phyloP scores from a whole-genome alignment of 1,140 invertebrate species.

The Drosophila asahinai region DNA sequence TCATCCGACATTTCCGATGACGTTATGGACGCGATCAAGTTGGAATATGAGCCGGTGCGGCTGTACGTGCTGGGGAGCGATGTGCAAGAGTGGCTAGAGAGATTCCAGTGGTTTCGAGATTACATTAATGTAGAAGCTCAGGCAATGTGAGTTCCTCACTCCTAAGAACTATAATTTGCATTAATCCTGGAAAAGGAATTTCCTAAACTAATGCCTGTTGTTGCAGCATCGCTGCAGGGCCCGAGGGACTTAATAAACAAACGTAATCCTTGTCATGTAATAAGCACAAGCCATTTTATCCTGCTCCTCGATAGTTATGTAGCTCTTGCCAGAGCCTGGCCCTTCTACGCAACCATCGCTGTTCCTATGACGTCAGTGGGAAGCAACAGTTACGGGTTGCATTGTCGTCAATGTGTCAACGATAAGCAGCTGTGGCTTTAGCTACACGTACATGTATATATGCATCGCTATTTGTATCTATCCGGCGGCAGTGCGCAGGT shows the following conservation, averaged over 20 bases:
- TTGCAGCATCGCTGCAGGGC: not conserved
- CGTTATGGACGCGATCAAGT: not conserved
- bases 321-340: not conserved
- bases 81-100: conserved; percentile 22
- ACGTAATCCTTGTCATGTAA: not conserved
- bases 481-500: conserved; percentile 62
- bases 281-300: not conserved
- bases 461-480: conserved; percentile 18
- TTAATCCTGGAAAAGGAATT: not conserved
- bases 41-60: conserved; percentile 45
- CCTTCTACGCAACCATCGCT: conserved; percentile 6
- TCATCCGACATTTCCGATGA: conserved; percentile 3
- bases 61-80: conserved; percentile 38
- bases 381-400: conserved; percentile 57
- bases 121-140: not conserved
- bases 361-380: conserved; percentile 45
- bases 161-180: not conserved
- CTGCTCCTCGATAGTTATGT: conserved; percentile 2
- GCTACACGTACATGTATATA: not conserved
- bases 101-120: conserved; percentile 41
- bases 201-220: not conserved
- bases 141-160: not conserved
- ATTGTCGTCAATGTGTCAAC: conserved; percentile 64
- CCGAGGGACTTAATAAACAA: not conserved
- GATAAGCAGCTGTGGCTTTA: conserved; percentile 54